Base-by-base conservation (phyloP, 2,113 vertebrate genomes). In the Pogonocichla stellata region DNA sequence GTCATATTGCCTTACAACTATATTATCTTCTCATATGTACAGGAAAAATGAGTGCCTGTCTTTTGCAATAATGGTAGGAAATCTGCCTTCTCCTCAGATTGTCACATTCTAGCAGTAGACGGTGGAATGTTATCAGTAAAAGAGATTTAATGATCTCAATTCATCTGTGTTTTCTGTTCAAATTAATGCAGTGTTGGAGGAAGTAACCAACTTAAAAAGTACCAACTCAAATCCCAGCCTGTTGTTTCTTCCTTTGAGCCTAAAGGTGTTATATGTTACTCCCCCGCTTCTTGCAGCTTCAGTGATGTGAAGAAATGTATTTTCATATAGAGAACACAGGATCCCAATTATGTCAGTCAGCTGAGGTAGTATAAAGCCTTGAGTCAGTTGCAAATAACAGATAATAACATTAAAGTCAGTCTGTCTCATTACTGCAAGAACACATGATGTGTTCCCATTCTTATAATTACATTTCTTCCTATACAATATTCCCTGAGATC, bases 151-250 rank as follows among this genome's bases (percentile, higher is more conserved):
- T 74, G 60, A 45, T 85, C 33, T 79, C 51, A 47, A 40, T 86
- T 45, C 23, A 87, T 74, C 51, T 90, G 73, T 29, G 61, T 92
- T 92, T 96, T 88, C 43, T 54, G 24, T 82, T 95, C 53, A 45
- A 88, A 90, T 95, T 94, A 87, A 95, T 86, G 61, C 50, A 90
- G 75, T 80, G 78, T 80, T 95, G 50, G 82, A 95, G 75, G 51
- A 93, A 93, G 69, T 28, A 91, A 47, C 31, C 2, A 20, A 43
- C 34, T 87, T 91, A 3, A 82, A 95, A 91, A 80, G 11, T 56
- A 87, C 58, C 56, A 60, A 42, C 58, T 90, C 31, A 88, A 80
- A 93, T 88, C 36, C 20, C 78, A 91, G 78, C 34, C 87, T 85
- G 73, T 84, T 85, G 70, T 92, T 96, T 88, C 73, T 86, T 80